Conservation (phyloP, 2,113 vertebrate species). For the Potamarius usumacintae region DNA sequence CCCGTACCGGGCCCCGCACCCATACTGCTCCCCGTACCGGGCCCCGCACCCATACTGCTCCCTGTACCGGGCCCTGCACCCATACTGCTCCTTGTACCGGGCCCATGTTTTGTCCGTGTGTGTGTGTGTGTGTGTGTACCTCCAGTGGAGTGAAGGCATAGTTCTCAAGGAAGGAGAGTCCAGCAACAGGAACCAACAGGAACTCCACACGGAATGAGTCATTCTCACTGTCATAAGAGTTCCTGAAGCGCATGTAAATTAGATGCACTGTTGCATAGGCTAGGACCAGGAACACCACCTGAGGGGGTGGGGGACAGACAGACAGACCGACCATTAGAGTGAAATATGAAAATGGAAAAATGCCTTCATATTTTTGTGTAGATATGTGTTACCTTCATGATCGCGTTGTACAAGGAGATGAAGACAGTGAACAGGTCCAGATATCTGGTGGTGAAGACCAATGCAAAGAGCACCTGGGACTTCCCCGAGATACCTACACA, state of each 20-base stretch:
- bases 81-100: too few relatives aligned
- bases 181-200: slow-evolving; percentile 88
- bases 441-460: slow-evolving; percentile 79
- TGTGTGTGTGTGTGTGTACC: slow-evolving; percentile 66
- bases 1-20: too few relatives aligned
- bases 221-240: slow-evolving; percentile 81
- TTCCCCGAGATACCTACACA: slow-evolving; percentile 77
- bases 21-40: too few relatives aligned
- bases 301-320: slow-evolving; percentile 1
- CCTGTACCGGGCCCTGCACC: too few relatives aligned
- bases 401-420: slow-evolving; percentile 76
- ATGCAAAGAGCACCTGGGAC: slow-evolving; percentile 77
- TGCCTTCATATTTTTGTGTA: too few relatives aligned
- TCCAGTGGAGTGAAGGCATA: slow-evolving; percentile 87
- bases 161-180: slow-evolving; percentile 92
- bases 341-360: neutral
- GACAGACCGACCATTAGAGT: neutral
- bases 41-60: too few relatives aligned
- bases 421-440: slow-evolving; percentile 72
- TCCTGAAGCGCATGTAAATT: slow-evolving; percentile 89
- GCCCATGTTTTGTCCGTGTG: too few relatives aligned
- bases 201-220: slow-evolving; percentile 95
- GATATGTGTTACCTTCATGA: slow-evolving; percentile 72
- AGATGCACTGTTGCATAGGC: slow-evolving; percentile 88
- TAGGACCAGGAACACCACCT: slow-evolving; percentile 90